phyloP scores from a whole-genome alignment of 2,888 invertebrate genomes.

The Torymus auratus region DNA sequence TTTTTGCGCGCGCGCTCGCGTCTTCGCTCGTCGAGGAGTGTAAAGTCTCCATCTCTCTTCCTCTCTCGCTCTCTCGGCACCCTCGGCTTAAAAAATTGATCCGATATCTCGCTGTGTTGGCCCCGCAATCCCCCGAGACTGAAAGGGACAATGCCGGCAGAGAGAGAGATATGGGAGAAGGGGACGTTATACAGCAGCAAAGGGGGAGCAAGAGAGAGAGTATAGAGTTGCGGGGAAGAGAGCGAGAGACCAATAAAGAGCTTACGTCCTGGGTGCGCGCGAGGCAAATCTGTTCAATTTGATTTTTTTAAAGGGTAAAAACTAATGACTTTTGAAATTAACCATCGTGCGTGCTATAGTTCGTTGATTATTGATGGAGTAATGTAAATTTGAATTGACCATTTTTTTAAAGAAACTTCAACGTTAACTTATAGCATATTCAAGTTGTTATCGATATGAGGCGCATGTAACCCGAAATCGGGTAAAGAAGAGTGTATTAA shows the following conservation, averaged over 20 bases:
- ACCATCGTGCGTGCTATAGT: not conserved
- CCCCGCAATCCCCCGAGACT: conserved; percentile 71
- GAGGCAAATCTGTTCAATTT: conserved; percentile 51
- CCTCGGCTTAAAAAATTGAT: conserved; percentile 77
- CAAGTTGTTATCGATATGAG: too few species aligned
- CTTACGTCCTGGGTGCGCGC: conserved; percentile 43
- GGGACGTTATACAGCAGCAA: too few species aligned
- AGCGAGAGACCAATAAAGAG: conserved; percentile 55
- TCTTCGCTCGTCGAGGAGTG: conserved; percentile 64
- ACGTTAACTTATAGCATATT: too few species aligned
- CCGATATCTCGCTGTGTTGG: conserved; percentile 76
- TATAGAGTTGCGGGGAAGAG: too few species aligned
- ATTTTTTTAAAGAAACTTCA: too few species aligned
- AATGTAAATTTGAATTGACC: too few species aligned
- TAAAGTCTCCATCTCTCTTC: conserved; percentile 66
- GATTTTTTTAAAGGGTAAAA: conserved; percentile 46
- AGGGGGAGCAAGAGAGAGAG: conserved; percentile 57
- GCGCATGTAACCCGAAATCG: too few species aligned
- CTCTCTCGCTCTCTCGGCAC: conserved; percentile 63
- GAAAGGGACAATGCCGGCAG: conserved; percentile 73
- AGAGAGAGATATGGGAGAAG: conserved; percentile 54
- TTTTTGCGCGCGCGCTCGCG: conserved; percentile 25
- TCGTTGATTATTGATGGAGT: conserved; percentile 18
- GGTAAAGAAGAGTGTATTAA: too few species aligned
- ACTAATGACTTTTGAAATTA: conserved; percentile 49